Base-by-base conservation (phyloP, 2,888 invertebrate genomes). In the Sinohyriopsis cumingii region DNA sequence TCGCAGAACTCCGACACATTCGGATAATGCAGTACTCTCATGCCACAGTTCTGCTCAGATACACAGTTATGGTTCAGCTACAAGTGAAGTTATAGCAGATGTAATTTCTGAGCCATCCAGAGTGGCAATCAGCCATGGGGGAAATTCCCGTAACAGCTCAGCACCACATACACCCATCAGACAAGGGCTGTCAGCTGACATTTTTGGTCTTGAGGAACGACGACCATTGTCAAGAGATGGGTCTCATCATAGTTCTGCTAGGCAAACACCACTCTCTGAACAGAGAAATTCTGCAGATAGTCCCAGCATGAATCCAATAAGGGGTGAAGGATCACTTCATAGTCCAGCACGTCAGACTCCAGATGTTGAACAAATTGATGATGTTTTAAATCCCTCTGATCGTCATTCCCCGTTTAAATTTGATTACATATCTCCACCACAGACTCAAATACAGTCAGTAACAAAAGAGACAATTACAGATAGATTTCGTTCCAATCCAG, bases 371-470 rank as follows among this genome's bases (percentile, higher is more conserved):
- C 78, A 75, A 63, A 78, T 74, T 59, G 69, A 59, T 60, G 81
- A 80, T 76, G 78, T 80, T 25, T 63, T 80, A 9, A 78, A 77
- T 24, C 78, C 78, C 9, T 63, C 80, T n/a, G 77, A 77, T 25
- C 54, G 77, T n/a, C 77, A 77, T 67, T 77, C 77, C 25, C 77
- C 77, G 55, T 55, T 53, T 53, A 60, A 59, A 5, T 70, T 68
- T 33, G 62, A 64, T 22, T 65, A 66, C 45, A 63, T 68, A 22
- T 76, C 78, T 20, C 74, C 70, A 45, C 71, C 73, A 22, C 73
- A 73, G 57, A 78, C 73, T 53, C 78, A 75, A 4, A 12, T 55
- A 54, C 63, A 22, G 22, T 53, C 63, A 18, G 20, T 59, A 22
- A 71, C 71, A 59, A 78, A 69, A 53, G 82, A 80, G 5, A 24